These are phyloP conservation scores for Peucedramus taeniatus DNA, from an alignment of 2,113 vertebrate species.

Conservation along the genomic window DNA sequence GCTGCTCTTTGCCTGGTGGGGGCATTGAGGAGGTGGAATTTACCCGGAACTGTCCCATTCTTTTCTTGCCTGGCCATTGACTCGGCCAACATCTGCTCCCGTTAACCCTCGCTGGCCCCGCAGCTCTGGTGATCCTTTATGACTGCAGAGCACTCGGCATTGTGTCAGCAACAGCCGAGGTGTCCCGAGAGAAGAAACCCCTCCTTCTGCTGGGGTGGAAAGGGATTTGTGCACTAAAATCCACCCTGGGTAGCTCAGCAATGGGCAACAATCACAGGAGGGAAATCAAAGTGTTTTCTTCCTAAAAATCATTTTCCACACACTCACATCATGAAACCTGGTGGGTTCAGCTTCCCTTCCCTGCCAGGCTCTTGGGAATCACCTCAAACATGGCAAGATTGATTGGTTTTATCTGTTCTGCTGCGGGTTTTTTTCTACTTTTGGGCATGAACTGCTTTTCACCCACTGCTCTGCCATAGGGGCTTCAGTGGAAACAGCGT, in stretches of 20 bases:
- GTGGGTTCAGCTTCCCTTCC: not conserved
- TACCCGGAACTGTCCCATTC: not conserved
- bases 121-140: not conserved
- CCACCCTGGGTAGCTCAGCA: not conserved
- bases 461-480: not conserved
- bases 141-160: not conserved
- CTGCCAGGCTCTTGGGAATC: not conserved
- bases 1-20: not conserved
- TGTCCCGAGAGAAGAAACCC: not conserved
- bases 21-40: not conserved
- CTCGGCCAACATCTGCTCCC: slow-evolving; percentile 32
- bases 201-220: not conserved
- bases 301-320: fast-evolving
- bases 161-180: not conserved
- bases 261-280: not conserved
- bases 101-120: not conserved
- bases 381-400: not conserved
- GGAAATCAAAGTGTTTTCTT: not conserved
- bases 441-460: not conserved
- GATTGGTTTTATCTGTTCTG: not conserved
- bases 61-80: not conserved
- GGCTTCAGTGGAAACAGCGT: not conserved
- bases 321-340: fast-evolving
- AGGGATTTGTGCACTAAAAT: not conserved
- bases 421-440: fast-evolving